A percentile compares a stretch with the other conserved stretches of the same genome.
These are phyloP conservation scores for Leptinotarsa defecta DNA, from an alignment of 1,140 invertebrate genomes.

Conservation along the genomic window DNA sequence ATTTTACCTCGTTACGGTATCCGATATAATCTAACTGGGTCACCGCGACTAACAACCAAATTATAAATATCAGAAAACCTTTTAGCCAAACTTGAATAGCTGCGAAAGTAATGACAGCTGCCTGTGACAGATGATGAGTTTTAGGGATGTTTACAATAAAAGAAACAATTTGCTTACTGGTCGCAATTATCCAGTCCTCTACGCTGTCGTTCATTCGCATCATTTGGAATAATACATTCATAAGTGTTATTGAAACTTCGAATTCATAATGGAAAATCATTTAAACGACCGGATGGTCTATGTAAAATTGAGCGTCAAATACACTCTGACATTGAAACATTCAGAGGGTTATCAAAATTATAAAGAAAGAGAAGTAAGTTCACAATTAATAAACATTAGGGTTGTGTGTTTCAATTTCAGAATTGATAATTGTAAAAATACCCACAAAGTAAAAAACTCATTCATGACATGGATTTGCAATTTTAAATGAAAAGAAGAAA, in stretches of 20 bases:
- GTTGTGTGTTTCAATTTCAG: too few relatives aligned
- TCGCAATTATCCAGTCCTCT: slow-evolving; percentile 23
- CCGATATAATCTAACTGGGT: too few relatives aligned
- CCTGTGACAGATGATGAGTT: slow-evolving; percentile 32
- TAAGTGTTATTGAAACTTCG: not conserved
- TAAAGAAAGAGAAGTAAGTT: too few relatives aligned
- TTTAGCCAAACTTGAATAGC: slow-evolving; percentile 13
- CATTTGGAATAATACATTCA: not conserved
- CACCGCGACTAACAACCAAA: too few relatives aligned
- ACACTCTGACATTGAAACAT: not conserved
- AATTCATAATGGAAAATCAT: not conserved
- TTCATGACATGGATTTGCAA: too few relatives aligned
- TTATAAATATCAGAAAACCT: too few relatives aligned
- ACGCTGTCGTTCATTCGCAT: not conserved
- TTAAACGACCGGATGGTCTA: not conserved
- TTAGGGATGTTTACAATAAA: slow-evolving; percentile 13
- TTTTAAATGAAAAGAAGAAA: too few relatives aligned
- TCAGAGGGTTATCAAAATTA: not conserved
- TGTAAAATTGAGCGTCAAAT: not conserved
- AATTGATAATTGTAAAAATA: too few relatives aligned
- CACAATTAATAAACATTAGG: too few relatives aligned
- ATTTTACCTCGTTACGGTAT: too few relatives aligned
- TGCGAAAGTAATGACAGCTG: slow-evolving; percentile 34
- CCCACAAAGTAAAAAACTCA: too few relatives aligned
- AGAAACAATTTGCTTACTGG: slow-evolving; percentile 29